Evolutionary conservation across 2,888 invertebrate genomes (phyloP), one percentile per base, ranked within the genome.

Genomic region (Folsomia manolachei): DNA sequence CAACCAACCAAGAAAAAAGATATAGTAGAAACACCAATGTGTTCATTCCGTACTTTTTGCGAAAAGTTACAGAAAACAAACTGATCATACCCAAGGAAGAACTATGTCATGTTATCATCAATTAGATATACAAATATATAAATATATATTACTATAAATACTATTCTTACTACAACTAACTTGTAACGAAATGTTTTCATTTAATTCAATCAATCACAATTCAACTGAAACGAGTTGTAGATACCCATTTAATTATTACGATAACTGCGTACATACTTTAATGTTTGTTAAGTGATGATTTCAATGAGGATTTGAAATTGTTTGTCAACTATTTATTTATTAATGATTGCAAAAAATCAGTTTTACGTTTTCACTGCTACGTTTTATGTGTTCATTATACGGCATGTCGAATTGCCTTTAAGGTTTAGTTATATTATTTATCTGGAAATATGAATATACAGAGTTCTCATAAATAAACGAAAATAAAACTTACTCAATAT

Each of bases 301-400:
- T 56, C 56, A 56, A 56, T 56, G 11, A 56, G n/a, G 39, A 9
- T 39, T 21, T 56, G 11, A 56, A 56, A 7, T n/a, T 56, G 56
- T 56, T 19, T n/a, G 18, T 7, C n/a, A 19, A 56, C n/a, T 56
- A 56, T 56, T 56, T 56, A 56, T 56, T 56, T 56, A 56, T 56
- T 56, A n/a, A 39, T n/a, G n/a, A n/a, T n/a, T n/a, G n/a, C n/a
- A n/a, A 39, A 14, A 39, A 39, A 56, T 21, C 56, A 56, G n/a
- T 56, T 56, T 56, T 56, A 56, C 24, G 62, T 62, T 62, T 62
- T 62, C 39, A 64, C 26, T 26, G 25, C 67, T 67, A 67, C 67
- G 60, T 67, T 67, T 67, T 67, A 66, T 66, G 67, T 67, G 67
- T 67, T 67, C 67, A 67, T 26, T 52, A 24, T 23, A 52, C 51